Conservation (phyloP, 2,113 vertebrate species). For the Peromyscus leucopus region DNA sequence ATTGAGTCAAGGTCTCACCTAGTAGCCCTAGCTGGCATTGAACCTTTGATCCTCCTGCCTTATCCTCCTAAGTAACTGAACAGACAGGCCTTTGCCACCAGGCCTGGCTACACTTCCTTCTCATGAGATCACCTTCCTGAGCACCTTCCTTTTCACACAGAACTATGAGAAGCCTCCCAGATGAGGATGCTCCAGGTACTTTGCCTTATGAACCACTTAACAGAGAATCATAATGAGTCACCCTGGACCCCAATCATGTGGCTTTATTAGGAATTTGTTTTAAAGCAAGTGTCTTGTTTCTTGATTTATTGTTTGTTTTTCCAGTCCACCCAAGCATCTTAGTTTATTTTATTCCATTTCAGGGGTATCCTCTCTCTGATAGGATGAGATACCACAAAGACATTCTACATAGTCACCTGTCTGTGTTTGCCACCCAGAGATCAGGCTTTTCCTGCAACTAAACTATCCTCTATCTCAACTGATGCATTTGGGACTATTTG, state of each 20-base stretch:
- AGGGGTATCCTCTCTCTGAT: not conserved
- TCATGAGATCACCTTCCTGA: not conserved
- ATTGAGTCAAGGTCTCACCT: not conserved
- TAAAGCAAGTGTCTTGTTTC: not conserved
- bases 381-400: not conserved
- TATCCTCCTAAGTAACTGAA: too few species aligned
- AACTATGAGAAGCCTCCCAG: conserved; percentile 27
- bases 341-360: not conserved
- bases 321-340: fast-evolving
- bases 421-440: not conserved
- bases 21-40: not conserved
- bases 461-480: not conserved
- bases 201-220: fast-evolving
- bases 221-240: not conserved
- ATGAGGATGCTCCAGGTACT: not conserved
- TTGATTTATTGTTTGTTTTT: not conserved
- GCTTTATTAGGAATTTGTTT: fast-evolving
- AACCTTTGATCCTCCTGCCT: not conserved
- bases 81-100: not conserved
- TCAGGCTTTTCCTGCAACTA: not conserved
- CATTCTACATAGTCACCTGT: fast-evolving
- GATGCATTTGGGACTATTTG: not conserved
- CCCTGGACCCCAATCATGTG: fast-evolving
- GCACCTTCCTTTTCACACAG: not conserved
- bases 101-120: conserved; percentile 10